A percentile compares a stretch with the other conserved stretches of the same genome.
Evolutionary conservation across 2,797 vertebrate genomes (phyloP).

Genomic region (Gallinago nigripennis): DNA sequence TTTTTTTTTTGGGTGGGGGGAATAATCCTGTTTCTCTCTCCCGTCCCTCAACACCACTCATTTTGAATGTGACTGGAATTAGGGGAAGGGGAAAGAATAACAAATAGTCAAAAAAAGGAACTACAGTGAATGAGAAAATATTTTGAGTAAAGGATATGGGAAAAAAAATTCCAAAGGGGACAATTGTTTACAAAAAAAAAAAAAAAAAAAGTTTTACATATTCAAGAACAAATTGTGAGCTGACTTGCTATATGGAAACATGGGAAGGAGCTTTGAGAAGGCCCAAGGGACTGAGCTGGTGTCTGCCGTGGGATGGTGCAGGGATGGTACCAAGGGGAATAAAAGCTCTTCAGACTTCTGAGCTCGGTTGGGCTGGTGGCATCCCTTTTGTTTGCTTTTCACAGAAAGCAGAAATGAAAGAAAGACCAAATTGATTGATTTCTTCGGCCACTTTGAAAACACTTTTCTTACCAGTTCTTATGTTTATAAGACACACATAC

Average conservation of each 20-base stretch:
- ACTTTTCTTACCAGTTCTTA: background rate
- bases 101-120: background rate
- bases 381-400: background rate
- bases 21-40: background rate
- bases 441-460: background rate
- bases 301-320: background rate
- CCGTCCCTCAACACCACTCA: background rate
- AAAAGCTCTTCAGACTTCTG: background rate
- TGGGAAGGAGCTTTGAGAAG: background rate
- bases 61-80: background rate
- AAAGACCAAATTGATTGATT: background rate
- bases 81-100: background rate
- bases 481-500: background rate
- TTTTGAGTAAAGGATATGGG: background rate
- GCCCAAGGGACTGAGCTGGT: background rate
- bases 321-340: background rate
- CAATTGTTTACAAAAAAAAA: background rate
- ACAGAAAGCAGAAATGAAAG: background rate
- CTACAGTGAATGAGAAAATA: background rate
- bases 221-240: background rate
- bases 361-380: background rate
- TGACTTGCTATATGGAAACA: background rate
- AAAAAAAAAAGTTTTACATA: background rate
- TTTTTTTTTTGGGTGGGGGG: no score
- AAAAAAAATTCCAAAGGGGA: background rate